Evolutionary conservation across 2,888 invertebrate species (phyloP), one percentile per base, ranked within the genome.

Genomic region (Andrena marginata): DNA sequence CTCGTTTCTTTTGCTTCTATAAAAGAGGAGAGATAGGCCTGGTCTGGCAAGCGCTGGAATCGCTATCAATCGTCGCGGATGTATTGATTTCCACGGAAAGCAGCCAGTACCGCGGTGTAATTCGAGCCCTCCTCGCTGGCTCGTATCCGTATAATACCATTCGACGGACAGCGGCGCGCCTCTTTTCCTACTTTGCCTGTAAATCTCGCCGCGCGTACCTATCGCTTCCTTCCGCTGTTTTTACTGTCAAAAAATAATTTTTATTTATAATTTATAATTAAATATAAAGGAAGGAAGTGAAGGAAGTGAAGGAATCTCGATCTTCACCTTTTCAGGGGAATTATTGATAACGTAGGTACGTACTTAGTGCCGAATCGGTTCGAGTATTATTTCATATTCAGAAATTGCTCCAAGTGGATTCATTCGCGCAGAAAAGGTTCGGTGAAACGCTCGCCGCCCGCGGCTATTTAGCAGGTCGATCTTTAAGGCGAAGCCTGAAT

Each of bases 81-180:
- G 80, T 87, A 87, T 87, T 72, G 85, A 80, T 87, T 87, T 87
- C 78, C 76, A 79, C 85, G 82, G 77, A 80, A 82, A 87, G 79
- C 77, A 81, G 82, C 70, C 56, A 68, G 62, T 20, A 77, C 75
- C 78, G 74, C 73, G 56, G 85, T 26, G 56, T 87, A 85, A 87
- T 87, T 82, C 64, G 82, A 87, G 70, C 80, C 62, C 62, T 29
- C 16, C 56, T 60, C 54, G 29, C 20, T 33, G 48, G 67, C 75
- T 65, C 68, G 71, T 79, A 81, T 80, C 82, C 77, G 77, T 87
- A 60, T 67, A 77, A 73, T 82, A 60, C 33, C 59, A 77, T 67
- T 80, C 69, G 13, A 42, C 35, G 60, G 54, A 80, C 31, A 33
- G 29, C 63, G 71, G 56, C 68, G 65, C 33, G 70, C 59, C 67